Evolutionary conservation across 2,113 vertebrate genomes (phyloP), one percentile per base, ranked within the genome.

Genomic region (Phyllopteryx taeniolatus): DNA sequence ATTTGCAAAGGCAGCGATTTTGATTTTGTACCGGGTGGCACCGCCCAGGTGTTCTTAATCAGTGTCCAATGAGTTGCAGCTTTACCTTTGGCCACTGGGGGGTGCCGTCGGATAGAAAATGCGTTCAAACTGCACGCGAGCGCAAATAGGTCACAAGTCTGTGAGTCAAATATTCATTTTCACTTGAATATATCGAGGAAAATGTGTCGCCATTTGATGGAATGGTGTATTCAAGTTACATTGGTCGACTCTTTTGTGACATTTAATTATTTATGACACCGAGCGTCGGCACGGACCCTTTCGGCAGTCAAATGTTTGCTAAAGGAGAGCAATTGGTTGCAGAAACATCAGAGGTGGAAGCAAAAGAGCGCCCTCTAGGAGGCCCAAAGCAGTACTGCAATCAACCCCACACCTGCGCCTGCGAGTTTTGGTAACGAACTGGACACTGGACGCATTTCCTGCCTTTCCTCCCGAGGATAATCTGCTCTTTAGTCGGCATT

Each of bases 51-150:
- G 61, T 63, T 11, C 8, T 33, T 20, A 9, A 39, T 61, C 17
- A 12, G 33, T 19, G 59, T 33, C 15, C 31, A 9, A 6, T 1
- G 1, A 15, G 35, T 42, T 42, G 80, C 79, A 82, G 69, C 88
- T 83, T 57, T 1, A 5, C 5, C 20, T 1, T 0, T 0, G 20
- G 33, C 89, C 91, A 90, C 89, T 64, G 72, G 88, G 72, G 1
- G 3, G 86, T 8, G 80, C 86, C 80, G 74, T 87, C 60, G 57
- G 80, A 83, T 82, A 80, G 86, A 2, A 82, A 79, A 88, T 83
- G 22, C 17, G 12, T 20, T 13, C 47, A 67, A 42, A 46, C 20
- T 75, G 53, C 61, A 35, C 31, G 42, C 9, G 49, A 59, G 39
- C 9, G 9, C 44, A 15, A n/a, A 44, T 14, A 20, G 67, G 51